Conservation (phyloP, 2,888 invertebrate genomes). For the Xylophagus ater region DNA sequence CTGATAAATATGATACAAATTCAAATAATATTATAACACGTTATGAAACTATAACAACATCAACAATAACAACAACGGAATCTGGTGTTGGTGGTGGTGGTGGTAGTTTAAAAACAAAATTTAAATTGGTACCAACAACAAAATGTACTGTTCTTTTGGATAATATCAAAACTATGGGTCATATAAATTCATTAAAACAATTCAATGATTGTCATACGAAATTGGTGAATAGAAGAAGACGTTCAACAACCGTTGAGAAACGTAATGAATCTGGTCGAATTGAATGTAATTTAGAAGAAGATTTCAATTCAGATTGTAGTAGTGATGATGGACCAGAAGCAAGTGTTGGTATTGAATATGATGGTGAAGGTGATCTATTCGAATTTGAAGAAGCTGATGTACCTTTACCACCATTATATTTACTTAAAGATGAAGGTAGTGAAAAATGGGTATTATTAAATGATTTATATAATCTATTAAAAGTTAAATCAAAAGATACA, state of each 20-base stretch:
- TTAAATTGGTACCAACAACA: conserved; percentile 18
- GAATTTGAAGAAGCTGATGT: conserved; percentile 74
- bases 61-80: too few species aligned
- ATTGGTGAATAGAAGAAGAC: conserved; percentile 5
- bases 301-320: too few species aligned
- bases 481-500: conserved; percentile 72
- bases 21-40: conserved; percentile 14
- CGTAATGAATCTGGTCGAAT: too few species aligned
- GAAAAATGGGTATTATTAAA: conserved; percentile 73
- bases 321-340: conserved; percentile 20
- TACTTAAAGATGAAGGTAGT: conserved; percentile 51
- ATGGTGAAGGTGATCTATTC: conserved; percentile 47
- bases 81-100: neutral
- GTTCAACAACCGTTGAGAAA: conserved; percentile 23
- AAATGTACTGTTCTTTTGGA: conserved; percentile 24
- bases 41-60: too few species aligned
- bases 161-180: conserved; percentile 19
- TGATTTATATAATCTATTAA: conserved; percentile 63
- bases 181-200: conserved; percentile 19
- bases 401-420: conserved; percentile 70
- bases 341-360: conserved; percentile 24
- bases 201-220: conserved; percentile 13
- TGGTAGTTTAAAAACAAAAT: conserved; percentile 6
- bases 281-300: too few species aligned
- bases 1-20: conserved; percentile 16